These are phyloP conservation scores for Parnassius smintheus DNA, from an alignment of 2,888 invertebrate species.

Conservation along the genomic window DNA sequence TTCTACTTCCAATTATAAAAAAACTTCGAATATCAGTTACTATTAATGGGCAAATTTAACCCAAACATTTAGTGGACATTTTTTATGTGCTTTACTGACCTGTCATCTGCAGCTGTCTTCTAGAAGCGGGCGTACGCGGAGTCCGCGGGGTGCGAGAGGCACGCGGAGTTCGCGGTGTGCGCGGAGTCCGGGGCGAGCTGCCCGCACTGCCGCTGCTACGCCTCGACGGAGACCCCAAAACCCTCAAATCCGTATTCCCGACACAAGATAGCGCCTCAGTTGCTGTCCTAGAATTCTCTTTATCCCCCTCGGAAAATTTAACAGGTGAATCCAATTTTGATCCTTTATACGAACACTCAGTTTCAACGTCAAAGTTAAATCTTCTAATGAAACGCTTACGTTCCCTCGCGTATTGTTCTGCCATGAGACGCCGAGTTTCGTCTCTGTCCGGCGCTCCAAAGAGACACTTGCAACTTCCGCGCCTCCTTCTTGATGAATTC, in stretches of 20 bases:
- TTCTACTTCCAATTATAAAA: too few relatives aligned
- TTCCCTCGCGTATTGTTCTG: constrained; percentile 81
- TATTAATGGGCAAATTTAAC: too few relatives aligned
- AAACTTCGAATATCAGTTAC: too few relatives aligned
- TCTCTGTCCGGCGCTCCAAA: constrained; percentile 82
- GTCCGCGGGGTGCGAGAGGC: constrained; percentile 72
- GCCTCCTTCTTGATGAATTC: constrained; percentile 64
- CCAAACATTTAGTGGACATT: too few relatives aligned
- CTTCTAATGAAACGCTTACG: constrained; percentile 80
- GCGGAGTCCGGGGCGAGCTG: constrained; percentile 58
- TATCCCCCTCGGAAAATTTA: constrained; percentile 22
- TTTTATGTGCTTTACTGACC: constrained; percentile 49
- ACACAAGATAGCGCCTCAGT: constrained; percentile 68
- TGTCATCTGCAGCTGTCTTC: constrained; percentile 79
- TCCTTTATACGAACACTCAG: constrained; percentile 63
- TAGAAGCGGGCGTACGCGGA: constrained; percentile 71
- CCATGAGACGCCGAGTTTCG: constrained; percentile 80
- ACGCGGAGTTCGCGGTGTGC: constrained; percentile 48
- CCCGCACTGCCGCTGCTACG: constrained; percentile 50
- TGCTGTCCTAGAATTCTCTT: constrained; percentile 53
- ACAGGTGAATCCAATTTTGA: constrained; percentile 62
- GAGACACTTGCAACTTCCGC: constrained; percentile 80
- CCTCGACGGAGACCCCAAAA: constrained; percentile 67
- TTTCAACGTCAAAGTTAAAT: constrained; percentile 82
- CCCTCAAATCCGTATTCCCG: constrained; percentile 65